Conservation (phyloP, 2,888 invertebrate genomes). For the Mimas tiliae region DNA sequence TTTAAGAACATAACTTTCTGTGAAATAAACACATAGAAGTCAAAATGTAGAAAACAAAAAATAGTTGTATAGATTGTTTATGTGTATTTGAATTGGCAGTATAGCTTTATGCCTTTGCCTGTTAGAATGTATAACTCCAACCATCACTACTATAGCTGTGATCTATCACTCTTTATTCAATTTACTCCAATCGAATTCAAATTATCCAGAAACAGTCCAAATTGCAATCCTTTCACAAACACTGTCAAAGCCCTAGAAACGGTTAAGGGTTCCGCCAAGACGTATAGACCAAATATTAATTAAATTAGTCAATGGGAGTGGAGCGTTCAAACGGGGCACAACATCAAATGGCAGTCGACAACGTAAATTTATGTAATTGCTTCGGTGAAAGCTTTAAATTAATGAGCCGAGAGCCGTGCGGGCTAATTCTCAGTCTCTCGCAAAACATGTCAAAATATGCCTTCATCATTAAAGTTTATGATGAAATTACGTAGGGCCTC, state of each 20-base stretch:
- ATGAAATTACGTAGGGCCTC: background rate
- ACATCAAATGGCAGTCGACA: conserved; percentile 42
- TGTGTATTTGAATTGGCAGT: no score
- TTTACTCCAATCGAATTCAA: background rate
- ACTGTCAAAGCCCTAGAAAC: background rate
- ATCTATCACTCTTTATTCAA: background rate
- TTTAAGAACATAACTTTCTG: no score
- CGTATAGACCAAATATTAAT: background rate
- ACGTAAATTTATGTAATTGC: conserved; percentile 68
- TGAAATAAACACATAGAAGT: no score
- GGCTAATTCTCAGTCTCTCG: conserved; percentile 12
- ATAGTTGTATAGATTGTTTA: no score
- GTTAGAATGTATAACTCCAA: no score
- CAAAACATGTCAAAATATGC: background rate
- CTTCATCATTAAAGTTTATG: background rate
- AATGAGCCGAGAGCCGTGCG: conserved; percentile 48
- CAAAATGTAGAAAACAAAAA: no score
- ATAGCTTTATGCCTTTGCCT: no score
- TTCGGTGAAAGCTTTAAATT: conserved; percentile 60
- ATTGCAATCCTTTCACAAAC: background rate
- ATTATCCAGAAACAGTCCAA: background rate
- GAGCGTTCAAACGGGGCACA: conserved; percentile 31
- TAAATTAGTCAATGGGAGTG: conserved; percentile 4
- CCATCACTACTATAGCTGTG: no score
- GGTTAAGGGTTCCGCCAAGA: background rate